These are phyloP conservation scores for Julus scandinavius DNA, from an alignment of 2,888 invertebrate species.

Conservation along the genomic window DNA sequence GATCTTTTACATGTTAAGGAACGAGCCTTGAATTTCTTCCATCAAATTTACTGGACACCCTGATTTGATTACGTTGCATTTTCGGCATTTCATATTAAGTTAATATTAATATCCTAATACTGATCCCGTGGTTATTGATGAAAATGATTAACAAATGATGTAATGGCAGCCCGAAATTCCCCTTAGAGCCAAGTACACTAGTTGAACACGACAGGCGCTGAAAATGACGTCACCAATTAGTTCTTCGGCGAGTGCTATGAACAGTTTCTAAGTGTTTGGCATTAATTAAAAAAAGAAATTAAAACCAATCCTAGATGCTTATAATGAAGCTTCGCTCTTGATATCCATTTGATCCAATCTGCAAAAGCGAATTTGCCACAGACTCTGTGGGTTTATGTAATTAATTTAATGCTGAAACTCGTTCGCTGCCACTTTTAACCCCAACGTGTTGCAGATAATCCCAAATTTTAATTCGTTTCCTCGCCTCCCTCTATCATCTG, in stretches of 20 bases:
- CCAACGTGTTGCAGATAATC: background rate
- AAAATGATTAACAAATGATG: too few relatives aligned
- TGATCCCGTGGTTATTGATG: too few relatives aligned
- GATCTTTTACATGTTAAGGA: too few relatives aligned
- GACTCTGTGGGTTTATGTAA: slow-evolving; percentile 33
- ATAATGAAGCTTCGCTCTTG: background rate
- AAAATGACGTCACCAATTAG: background rate
- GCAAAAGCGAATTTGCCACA: slow-evolving; percentile 15
- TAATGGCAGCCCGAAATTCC: too few relatives aligned
- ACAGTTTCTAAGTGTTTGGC: background rate
- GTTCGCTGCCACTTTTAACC: background rate
- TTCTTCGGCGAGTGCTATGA: background rate
- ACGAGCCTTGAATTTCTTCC: too few relatives aligned
- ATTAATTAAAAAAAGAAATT: background rate
- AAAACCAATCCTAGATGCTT: background rate
- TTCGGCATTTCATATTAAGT: too few relatives aligned
- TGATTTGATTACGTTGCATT: too few relatives aligned
- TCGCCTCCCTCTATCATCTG: background rate
- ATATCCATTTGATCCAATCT: slow-evolving; percentile 23
- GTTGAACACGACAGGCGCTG: background rate
- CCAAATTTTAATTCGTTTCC: slow-evolving; percentile 33
- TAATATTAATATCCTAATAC: too few relatives aligned
- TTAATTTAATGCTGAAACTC: background rate
- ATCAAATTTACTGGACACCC: too few relatives aligned
- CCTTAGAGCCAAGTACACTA: background rate